These are phyloP conservation scores for Alcedo atthis DNA, from an alignment of 2,797 vertebrate genomes.

Conservation along the genomic window DNA sequence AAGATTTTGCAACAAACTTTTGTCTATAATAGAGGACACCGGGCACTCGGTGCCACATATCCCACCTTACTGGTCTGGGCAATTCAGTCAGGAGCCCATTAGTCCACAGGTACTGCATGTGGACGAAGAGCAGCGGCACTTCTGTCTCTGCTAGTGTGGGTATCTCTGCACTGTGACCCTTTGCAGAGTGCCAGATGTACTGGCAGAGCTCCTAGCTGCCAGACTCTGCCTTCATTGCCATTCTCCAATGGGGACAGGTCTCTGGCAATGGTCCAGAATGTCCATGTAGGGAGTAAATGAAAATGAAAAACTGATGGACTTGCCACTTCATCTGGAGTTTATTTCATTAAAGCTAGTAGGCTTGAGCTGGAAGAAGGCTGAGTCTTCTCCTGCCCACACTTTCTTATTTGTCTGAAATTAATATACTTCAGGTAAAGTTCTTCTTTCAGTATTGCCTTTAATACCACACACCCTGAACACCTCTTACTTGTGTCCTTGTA, in stretches of 20 bases:
- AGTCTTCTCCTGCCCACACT: not conserved
- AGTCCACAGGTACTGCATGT: too few relatives aligned
- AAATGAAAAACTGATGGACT: not conserved
- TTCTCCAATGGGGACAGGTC: not conserved
- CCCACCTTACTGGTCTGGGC: not conserved
- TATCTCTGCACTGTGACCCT: not conserved
- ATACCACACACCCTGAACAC: not conserved
- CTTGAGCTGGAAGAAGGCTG: not conserved
- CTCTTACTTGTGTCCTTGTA: not conserved
- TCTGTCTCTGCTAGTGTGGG: not conserved
- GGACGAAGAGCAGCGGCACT: too few relatives aligned
- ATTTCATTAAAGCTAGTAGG: not conserved
- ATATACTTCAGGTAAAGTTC: not conserved
- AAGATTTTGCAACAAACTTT: not conserved
- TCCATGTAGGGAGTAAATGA: not conserved
- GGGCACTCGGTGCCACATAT: not conserved
- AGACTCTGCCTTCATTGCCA: not conserved
- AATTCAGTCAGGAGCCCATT: not conserved
- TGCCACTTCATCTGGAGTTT: not conserved
- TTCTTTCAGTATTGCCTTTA: not conserved
- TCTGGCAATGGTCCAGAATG: rapidly evolving
- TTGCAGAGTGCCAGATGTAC: not conserved
- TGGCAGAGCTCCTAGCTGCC: not conserved
- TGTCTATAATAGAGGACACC: not conserved
- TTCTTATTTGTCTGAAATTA: not conserved